A percentile compares a stretch with the other conserved stretches of the same genome.
Conservation (phyloP, 1,140 invertebrate species). For the Bursaphelenchus mucronatus region DNA sequence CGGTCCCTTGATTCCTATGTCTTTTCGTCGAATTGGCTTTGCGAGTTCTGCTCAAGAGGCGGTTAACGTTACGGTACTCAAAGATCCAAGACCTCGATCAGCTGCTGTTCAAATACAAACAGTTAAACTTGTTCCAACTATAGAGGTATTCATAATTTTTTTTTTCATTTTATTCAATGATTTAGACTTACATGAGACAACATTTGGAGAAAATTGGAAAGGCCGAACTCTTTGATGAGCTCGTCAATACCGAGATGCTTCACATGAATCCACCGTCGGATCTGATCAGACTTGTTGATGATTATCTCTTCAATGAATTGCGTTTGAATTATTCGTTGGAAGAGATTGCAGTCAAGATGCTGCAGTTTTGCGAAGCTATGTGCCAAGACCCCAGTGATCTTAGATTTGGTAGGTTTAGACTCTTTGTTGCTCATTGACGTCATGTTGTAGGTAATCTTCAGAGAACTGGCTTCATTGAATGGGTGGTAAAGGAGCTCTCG, state of each 20-base stretch:
- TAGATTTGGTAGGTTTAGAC: conserved; percentile 4
- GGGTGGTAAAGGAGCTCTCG: conserved; percentile 9
- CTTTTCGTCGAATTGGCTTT: conserved; percentile 11
- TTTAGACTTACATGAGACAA: conserved; percentile 5
- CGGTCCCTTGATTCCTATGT: background rate
- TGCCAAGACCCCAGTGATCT: conserved; percentile 7
- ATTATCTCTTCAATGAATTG: conserved; percentile 18
- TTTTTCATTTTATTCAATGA: no score
- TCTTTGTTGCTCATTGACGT: background rate
- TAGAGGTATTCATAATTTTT: background rate
- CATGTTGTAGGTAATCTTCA: conserved; percentile 12
- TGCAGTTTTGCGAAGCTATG: conserved; percentile 5
- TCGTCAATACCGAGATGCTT: conserved; percentile 4
- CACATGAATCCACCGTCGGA: conserved; percentile 17
- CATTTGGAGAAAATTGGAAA: conserved; percentile 2
- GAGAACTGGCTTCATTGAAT: conserved; percentile 8
- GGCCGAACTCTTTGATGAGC: background rate
- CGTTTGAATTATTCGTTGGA: conserved; percentile 13
- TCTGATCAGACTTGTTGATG: conserved; percentile 16
- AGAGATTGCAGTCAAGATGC: conserved; percentile 5
- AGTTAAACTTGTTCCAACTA: conserved; percentile 18
- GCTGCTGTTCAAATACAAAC: background rate
- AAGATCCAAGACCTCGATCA: background rate
- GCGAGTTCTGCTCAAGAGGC: background rate
- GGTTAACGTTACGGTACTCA: background rate